phyloP scores from a whole-genome alignment of 1,140 invertebrate species.

The Lepidostoma basale region DNA sequence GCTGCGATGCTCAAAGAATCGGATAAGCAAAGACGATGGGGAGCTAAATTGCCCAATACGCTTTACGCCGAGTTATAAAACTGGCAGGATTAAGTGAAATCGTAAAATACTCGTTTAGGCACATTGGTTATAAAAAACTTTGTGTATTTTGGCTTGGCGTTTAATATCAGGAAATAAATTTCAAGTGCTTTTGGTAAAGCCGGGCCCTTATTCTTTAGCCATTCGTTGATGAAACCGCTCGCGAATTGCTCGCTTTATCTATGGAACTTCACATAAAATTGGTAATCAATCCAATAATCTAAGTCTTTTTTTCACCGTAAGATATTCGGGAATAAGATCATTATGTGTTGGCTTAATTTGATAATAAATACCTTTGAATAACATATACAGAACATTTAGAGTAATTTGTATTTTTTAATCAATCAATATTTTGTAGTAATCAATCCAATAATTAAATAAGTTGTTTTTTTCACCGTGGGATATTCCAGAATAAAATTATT shows the following conservation, averaged over 20 bases:
- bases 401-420: no score
- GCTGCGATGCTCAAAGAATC: background rate
- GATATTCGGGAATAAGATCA: background rate
- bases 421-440: no score
- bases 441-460: no score
- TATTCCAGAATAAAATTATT: no score
- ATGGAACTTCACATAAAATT: background rate
- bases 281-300: background rate
- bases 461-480: no score
- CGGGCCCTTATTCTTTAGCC: background rate
- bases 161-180: slow-evolving; percentile 38
- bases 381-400: no score
- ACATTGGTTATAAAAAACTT: slow-evolving; percentile 37
- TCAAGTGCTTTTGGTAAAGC: slow-evolving; percentile 5
- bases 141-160: slow-evolving; percentile 33
- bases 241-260: no score
- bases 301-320: background rate
- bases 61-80: slow-evolving; percentile 31
- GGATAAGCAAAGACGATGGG: background rate
- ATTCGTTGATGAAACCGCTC: background rate
- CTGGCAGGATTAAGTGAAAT: slow-evolving; percentile 37
- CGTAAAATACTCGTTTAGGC: slow-evolving; percentile 31
- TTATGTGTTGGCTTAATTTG: background rate
- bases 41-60: slow-evolving; percentile 6
- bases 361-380: background rate